Evolutionary conservation across 1,140 invertebrate species (phyloP).

Genomic region (Bombus breviceps): DNA sequence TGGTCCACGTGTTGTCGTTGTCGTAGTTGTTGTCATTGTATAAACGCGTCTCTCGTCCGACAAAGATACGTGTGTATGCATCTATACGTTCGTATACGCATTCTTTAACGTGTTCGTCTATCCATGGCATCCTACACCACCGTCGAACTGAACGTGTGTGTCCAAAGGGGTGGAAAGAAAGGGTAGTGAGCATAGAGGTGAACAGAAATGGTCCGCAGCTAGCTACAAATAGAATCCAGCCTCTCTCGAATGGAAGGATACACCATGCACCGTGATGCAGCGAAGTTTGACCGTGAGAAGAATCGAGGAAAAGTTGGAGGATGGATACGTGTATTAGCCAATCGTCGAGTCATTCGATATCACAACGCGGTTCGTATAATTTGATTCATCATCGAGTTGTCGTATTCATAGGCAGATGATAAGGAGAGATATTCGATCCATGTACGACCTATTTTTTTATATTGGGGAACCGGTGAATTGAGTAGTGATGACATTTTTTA

Average conservation of each 20-base stretch:
- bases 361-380: slow-evolving; percentile 52
- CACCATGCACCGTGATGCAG: background rate
- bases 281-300: slow-evolving; percentile 37
- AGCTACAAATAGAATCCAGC: slow-evolving; percentile 60
- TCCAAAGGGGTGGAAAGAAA: background rate
- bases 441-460: slow-evolving; percentile 7
- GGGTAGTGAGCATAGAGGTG: background rate
- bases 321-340: slow-evolving; percentile 13
- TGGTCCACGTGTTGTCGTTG: slow-evolving; percentile 2
- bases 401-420: background rate
- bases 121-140: slow-evolving; percentile 1
- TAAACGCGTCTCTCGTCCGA: background rate
- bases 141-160: slow-evolving; percentile 5
- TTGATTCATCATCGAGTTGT: slow-evolving; percentile 58
- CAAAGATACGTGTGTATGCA: background rate
- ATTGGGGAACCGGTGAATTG: background rate
- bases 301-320: slow-evolving; percentile 30
- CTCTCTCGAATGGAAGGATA: slow-evolving; percentile 58
- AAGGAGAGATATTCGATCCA: background rate
- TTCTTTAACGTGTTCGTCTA: background rate
- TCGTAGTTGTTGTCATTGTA: background rate
- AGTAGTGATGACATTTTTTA: background rate
- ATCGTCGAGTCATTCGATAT: slow-evolving; percentile 43
- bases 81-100: background rate
- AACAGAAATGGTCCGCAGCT: background rate